Conservation (phyloP, 2,113 vertebrate species). For the Ochotona princeps region DNA sequence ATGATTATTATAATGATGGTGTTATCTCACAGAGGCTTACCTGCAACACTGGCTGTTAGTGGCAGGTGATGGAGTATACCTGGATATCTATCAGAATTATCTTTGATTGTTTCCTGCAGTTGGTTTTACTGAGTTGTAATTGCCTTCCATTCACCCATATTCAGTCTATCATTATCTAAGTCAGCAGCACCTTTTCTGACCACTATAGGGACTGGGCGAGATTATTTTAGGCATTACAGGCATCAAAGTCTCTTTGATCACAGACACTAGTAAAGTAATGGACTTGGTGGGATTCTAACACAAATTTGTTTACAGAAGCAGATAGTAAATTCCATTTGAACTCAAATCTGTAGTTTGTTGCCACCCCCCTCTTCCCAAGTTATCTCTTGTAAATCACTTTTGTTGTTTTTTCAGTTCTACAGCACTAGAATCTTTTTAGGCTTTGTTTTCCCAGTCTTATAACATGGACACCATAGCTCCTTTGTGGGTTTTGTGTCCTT, state of each 20-base stretch:
- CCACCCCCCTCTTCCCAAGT: neutral
- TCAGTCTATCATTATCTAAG: neutral
- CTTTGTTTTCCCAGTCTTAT: constrained; percentile 20
- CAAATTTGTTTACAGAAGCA: neutral
- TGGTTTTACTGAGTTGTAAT: neutral
- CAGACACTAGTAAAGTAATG: neutral
- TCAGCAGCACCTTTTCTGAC: constrained; percentile 24
- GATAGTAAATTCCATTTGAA: neutral
- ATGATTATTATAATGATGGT: neutral
- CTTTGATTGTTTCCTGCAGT: neutral
- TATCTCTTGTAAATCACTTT: neutral
- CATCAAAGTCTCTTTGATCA: neutral
- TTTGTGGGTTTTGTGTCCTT: constrained; percentile 17
- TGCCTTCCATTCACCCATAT: neutral
- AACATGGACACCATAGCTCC: neutral
- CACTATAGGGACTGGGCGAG: neutral
- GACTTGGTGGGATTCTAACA: neutral
- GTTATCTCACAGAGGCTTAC: neutral
- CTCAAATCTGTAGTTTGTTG: neutral
- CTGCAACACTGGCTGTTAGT: neutral
- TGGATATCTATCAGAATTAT: neutral
- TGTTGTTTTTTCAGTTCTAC: neutral
- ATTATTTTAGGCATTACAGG: neutral
- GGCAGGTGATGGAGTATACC: neutral
- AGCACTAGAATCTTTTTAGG: neutral